Evolutionary conservation across 2,113 vertebrate genomes (phyloP).

Genomic region (Muntiacus reevesi): DNA sequence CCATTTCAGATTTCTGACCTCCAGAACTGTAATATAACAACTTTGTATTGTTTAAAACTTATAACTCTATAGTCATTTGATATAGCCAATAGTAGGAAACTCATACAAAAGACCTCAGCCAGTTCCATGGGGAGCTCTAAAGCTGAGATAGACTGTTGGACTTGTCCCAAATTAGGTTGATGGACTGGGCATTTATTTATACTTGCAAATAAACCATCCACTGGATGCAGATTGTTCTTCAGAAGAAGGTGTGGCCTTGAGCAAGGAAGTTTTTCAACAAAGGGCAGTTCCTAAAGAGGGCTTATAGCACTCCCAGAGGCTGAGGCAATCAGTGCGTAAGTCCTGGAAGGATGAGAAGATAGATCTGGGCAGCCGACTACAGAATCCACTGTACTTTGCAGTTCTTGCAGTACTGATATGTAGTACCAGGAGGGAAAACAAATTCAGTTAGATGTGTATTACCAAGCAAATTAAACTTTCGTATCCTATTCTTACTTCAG

Average conservation of each 20-base stretch:
- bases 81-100: not conserved
- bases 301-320: not conserved
- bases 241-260: not conserved
- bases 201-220: not conserved
- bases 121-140: not conserved
- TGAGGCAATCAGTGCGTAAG: not conserved
- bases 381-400: not conserved
- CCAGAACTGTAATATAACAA: not conserved
- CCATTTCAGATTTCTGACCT: not conserved
- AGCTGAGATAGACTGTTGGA: not conserved
- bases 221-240: not conserved
- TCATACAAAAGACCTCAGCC: not conserved
- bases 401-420: not conserved
- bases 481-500: not conserved
- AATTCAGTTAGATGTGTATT: not conserved
- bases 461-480: slow-evolving; percentile 23
- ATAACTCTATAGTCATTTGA: not conserved
- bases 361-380: not conserved
- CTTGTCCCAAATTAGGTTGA: not conserved
- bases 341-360: not conserved
- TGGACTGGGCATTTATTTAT: not conserved
- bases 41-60: not conserved
- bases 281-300: not conserved
- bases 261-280: not conserved
- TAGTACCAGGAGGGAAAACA: not conserved